Evolutionary conservation across 2,888 invertebrate species (phyloP).

Genomic region (Tachystola acroxantha): DNA sequence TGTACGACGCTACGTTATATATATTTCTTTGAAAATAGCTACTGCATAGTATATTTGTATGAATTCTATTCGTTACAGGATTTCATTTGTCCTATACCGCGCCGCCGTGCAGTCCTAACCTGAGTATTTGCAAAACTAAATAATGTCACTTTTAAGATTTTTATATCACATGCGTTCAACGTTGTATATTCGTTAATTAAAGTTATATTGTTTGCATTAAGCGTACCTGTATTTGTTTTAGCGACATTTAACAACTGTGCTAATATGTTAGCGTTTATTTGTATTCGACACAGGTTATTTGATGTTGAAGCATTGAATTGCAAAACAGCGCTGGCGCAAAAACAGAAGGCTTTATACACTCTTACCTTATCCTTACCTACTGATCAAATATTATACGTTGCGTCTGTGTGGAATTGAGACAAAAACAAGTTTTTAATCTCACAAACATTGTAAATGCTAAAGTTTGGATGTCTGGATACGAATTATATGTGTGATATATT

Average conservation of each 20-base stretch:
- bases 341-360: background rate
- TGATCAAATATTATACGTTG: background rate
- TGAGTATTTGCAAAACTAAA: too few species aligned
- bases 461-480: background rate
- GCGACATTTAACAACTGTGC: constrained; percentile 7
- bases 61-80: too few species aligned
- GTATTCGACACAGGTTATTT: constrained; percentile 5
- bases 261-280: constrained; percentile 4
- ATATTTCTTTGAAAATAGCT: too few species aligned
- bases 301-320: background rate
- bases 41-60: too few species aligned
- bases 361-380: background rate
- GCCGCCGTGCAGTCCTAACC: too few species aligned
- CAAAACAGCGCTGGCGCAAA: background rate
- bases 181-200: constrained; percentile 7
- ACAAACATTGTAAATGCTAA: too few species aligned
- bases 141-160: too few species aligned
- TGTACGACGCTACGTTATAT: too few species aligned
- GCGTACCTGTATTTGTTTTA: background rate
- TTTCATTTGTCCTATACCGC: too few species aligned
- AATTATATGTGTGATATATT: too few species aligned
- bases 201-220: background rate
- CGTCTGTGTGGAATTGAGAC: background rate
- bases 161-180: constrained; percentile 1
- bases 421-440: constrained; percentile 2